Conservation (phyloP, 2,888 invertebrate species). For the Eristalis tenax region DNA sequence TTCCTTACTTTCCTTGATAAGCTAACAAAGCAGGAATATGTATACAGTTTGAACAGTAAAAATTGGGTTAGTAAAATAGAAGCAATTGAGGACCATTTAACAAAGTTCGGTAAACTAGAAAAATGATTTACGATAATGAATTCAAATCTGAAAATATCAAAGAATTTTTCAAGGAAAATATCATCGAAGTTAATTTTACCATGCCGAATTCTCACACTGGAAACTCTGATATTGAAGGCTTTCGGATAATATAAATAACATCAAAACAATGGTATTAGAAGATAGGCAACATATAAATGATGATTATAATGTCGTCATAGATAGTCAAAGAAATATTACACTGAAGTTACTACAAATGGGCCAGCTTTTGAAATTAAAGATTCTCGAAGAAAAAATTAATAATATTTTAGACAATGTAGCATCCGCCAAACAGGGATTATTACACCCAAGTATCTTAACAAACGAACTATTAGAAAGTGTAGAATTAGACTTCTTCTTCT, state of each 20-base stretch:
- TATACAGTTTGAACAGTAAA: not conserved
- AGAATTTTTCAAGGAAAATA: not conserved
- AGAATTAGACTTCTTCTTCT: too few species aligned
- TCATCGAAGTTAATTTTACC: not conserved
- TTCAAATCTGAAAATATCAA: too few species aligned
- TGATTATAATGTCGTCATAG: too few species aligned
- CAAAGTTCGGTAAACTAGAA: not conserved
- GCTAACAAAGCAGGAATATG: not conserved
- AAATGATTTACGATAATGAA: not conserved
- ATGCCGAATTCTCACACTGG: not conserved
- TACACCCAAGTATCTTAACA: too few species aligned
- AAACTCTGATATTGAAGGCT: constrained; percentile 8
- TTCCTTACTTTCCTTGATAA: not conserved
- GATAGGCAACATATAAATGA: too few species aligned
- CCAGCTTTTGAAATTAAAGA: too few species aligned
- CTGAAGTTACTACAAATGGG: too few species aligned
- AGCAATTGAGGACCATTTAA: not conserved
- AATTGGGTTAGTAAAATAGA: not conserved
- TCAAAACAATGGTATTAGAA: constrained; percentile 15
- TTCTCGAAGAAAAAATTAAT: too few species aligned
- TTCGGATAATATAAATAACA: constrained; percentile 7
- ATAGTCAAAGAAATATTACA: too few species aligned
- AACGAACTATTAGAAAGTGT: too few species aligned
- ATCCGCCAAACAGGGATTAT: too few species aligned
- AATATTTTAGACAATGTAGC: too few species aligned